Percentiles rank a stretch among this genome's conserved stretches.
Evolutionary conservation across 1,140 invertebrate species (phyloP).

Genomic region (Triops longicaudatus): DNA sequence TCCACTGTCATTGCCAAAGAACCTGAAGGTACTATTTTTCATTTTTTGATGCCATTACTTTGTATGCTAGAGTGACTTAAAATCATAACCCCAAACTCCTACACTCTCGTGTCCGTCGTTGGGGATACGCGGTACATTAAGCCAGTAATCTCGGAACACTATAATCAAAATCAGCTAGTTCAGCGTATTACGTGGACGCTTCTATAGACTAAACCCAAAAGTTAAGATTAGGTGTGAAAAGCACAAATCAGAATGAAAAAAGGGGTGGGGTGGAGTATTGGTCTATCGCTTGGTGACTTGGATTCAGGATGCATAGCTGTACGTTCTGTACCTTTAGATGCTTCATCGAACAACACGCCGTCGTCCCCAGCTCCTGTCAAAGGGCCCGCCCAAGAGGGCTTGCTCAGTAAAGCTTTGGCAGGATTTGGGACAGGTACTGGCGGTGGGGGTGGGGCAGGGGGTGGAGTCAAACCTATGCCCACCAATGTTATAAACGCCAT

Average conservation of each 20-base stretch:
- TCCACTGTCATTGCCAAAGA: conserved; percentile 90
- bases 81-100: not conserved
- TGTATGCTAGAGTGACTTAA: not conserved
- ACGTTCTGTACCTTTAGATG: not conserved
- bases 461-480: not conserved
- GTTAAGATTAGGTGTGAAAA: too few relatives aligned
- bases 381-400: not conserved
- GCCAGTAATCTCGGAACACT: too few relatives aligned
- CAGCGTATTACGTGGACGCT: too few relatives aligned
- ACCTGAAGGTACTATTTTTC: conserved; percentile 59
- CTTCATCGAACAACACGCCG: not conserved
- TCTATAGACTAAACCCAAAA: too few relatives aligned
- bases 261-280: not conserved
- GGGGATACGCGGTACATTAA: not conserved
- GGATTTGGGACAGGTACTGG: conserved; percentile 10
- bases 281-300: not conserved
- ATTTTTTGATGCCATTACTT: not conserved
- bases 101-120: not conserved
- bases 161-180: too few relatives aligned
- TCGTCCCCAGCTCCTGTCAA: conserved; percentile 27
- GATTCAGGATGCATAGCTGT: not conserved
- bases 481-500: conserved; percentile 2
- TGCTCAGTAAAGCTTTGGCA: not conserved
- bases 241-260: not conserved
- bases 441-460: not conserved